Evolutionary conservation across 2,888 invertebrate genomes (phyloP).

Genomic region (Amphipoea oculea): DNA sequence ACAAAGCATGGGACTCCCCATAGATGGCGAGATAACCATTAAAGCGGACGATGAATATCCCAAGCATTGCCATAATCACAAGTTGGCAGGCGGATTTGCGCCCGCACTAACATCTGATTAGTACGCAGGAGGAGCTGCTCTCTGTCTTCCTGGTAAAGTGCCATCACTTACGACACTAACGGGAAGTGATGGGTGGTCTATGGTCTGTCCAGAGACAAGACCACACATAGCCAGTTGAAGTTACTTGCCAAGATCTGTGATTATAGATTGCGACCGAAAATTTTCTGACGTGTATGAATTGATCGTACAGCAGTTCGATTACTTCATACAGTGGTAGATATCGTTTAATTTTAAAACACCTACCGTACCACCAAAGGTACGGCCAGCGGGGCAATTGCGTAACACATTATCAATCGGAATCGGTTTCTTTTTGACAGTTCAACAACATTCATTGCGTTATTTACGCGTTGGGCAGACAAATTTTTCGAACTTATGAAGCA

Average conservation of each 20-base stretch:
- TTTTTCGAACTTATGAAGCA: too few relatives aligned
- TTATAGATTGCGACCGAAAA: neutral
- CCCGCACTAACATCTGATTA: constrained; percentile 55
- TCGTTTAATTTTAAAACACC: too few relatives aligned
- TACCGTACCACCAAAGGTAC: too few relatives aligned
- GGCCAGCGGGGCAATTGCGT: too few relatives aligned
- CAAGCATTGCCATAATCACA: constrained; percentile 39
- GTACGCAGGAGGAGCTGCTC: constrained; percentile 43
- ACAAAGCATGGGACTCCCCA: constrained; percentile 23
- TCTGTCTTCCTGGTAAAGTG: constrained; percentile 53
- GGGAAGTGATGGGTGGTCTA: constrained; percentile 60
- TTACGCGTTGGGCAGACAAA: too few relatives aligned
- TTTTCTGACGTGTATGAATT: too few relatives aligned
- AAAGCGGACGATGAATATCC: constrained; percentile 33
- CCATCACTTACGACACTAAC: constrained; percentile 48
- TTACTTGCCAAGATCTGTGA: constrained; percentile 16
- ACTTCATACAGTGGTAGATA: too few relatives aligned
- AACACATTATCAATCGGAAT: too few relatives aligned
- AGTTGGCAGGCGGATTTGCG: constrained; percentile 45
- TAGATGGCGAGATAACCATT: constrained; percentile 47
- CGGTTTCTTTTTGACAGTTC: too few relatives aligned
- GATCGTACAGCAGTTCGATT: too few relatives aligned
- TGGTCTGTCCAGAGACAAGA: constrained; percentile 21
- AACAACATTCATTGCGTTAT: too few relatives aligned
- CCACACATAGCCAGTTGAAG: constrained; percentile 36